Evolutionary conservation across 30 jellyfish, hydroid and myxozoan genomes (phyloP).

Genomic region (Hydractinia echinata): DNA sequence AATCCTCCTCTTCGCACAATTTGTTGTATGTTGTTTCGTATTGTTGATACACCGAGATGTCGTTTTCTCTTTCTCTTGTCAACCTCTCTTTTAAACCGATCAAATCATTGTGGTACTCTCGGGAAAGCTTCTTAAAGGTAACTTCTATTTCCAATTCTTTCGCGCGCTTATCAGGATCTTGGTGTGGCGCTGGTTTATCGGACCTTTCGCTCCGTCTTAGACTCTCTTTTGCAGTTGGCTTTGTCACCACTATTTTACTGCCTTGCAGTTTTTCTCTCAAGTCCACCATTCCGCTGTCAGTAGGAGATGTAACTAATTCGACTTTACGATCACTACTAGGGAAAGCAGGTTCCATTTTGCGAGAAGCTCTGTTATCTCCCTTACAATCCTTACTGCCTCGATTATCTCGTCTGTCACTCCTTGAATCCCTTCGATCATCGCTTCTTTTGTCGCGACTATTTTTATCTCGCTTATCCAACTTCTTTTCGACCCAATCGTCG

Average conservation of each 20-base stretch:
- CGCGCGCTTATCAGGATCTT: constrained; percentile 29
- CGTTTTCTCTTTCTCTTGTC: constrained; percentile 71
- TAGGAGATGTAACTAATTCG: constrained; percentile 35
- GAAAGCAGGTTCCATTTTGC: no score
- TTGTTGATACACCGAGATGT: constrained; percentile 58
- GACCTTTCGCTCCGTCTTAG: background rate
- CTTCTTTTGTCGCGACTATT: background rate
- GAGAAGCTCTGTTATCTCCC: background rate
- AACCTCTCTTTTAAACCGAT: constrained; percentile 56
- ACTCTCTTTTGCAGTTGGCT: constrained; percentile 38
- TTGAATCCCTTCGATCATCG: constrained; percentile 12
- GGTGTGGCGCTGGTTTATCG: background rate
- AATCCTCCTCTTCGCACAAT: constrained; percentile 80
- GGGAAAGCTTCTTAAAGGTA: constrained; percentile 23
- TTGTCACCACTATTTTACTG: constrained; percentile 58
- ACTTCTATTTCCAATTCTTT: constrained; percentile 32
- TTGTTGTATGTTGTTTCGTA: constrained; percentile 73
- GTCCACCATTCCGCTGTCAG: constrained; percentile 44
- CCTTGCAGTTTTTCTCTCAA: constrained; percentile 66
- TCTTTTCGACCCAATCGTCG: constrained; percentile 32
- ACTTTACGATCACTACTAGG: constrained; percentile 47
- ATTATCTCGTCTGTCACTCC: constrained; percentile 15
- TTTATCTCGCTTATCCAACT: background rate
- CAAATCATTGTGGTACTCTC: constrained; percentile 36
- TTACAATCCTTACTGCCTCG: background rate